phyloP scores from a whole-genome alignment of 2,113 vertebrate species.

The Ciconia stormi region DNA sequence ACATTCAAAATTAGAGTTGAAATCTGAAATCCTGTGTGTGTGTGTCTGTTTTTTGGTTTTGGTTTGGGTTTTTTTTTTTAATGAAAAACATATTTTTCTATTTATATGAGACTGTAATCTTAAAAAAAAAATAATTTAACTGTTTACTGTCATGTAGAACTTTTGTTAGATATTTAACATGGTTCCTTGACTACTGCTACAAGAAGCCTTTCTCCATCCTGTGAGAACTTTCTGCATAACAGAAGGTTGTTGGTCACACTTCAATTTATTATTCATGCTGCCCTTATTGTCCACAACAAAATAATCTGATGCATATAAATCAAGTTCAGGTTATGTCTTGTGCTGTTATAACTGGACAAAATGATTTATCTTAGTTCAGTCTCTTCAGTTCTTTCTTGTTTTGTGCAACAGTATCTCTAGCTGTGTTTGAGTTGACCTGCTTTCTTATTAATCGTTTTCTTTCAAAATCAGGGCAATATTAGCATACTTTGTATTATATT shows the following conservation, averaged over 20 bases:
- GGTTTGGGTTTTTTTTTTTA: neutral
- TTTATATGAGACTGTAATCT: neutral
- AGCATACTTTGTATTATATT: neutral
- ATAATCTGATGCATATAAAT: neutral
- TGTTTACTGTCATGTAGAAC: neutral
- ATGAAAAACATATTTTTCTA: neutral
- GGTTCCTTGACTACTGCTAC: neutral
- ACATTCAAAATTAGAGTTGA: neutral
- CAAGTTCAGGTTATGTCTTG: neutral
- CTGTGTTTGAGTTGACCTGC: neutral
- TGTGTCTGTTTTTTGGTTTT: neutral
- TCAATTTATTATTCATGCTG: neutral
- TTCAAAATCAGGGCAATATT: slow-evolving; percentile 37
- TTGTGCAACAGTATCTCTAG: neutral
- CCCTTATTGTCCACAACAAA: neutral
- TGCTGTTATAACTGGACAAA: neutral
- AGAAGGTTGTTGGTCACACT: neutral
- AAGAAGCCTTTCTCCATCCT: neutral
- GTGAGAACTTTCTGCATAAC: neutral
- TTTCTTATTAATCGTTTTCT: neutral
- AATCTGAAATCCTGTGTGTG: neutral
- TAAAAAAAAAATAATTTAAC: neutral
- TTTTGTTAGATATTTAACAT: neutral
- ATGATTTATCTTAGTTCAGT: neutral
- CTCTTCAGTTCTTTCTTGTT: neutral